Base-by-base conservation (phyloP, 2,113 vertebrate species). In the Hyaena hyaena region DNA sequence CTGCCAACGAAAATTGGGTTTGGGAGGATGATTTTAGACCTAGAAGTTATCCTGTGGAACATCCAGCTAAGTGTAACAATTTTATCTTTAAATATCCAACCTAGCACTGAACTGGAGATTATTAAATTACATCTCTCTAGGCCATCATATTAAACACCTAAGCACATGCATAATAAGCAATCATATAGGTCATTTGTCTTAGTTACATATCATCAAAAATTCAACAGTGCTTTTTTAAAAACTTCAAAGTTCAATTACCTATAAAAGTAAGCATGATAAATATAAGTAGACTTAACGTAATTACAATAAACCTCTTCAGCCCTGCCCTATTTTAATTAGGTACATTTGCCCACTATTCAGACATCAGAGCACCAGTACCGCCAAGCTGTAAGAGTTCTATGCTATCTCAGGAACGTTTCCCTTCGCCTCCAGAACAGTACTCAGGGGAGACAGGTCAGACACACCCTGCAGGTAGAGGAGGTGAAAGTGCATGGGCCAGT, bases 51-150 rank as follows among this genome's bases (percentile, higher is more conserved):
- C 31, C 69, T 92, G 35, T 74, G 48, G 48, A 96, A 93, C 88
- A 93, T 53, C 83, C 35, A 68, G 33, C 74, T 83, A 92, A 74
- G 17, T 61, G 90, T 50, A 69, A 89, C 96, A 91, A 53, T 87
- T 77, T 92, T 90, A 88, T 39, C n/a, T 97, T 89, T 91, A 92
- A 91, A 95, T 86, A 95, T 26, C 33, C 61, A 97, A 83, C 48
- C 39, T 82, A 95, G 45, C 7, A 43, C 66, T 88, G 96, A 66
- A 58, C 1, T 50, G 14, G 39, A 85, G 39, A n/a, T 96, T 71
- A 71, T n/a, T 96, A 79, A 95, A 93, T 31, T 93, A 94, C 69
- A 31, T 26, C 80, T 77, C 69, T 26, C 80, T 77, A 74, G n/a
- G 45, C 9, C 50, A 65, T 96, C 24, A 89, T 45, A 83, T 43